Evolutionary conservation across 2,113 vertebrate species (phyloP).

Genomic region (Oophaga pumilio): DNA sequence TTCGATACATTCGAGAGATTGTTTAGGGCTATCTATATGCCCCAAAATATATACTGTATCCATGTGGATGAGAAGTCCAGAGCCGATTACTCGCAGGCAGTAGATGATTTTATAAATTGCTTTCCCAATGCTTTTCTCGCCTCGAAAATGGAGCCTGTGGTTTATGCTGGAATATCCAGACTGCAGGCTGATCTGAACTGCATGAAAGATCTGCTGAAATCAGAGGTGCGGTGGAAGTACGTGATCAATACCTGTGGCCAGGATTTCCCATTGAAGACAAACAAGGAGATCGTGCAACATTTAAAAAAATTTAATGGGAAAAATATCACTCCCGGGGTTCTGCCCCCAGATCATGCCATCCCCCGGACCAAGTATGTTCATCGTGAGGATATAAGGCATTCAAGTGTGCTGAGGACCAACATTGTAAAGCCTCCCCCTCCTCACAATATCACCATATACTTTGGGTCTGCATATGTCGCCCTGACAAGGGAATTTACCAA

Average conservation of each 20-base stretch:
- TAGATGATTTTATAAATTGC: slow-evolving; percentile 62
- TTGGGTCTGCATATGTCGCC: slow-evolving; percentile 72
- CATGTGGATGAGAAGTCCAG: slow-evolving; percentile 69
- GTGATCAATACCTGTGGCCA: slow-evolving; percentile 72
- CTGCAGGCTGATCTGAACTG: slow-evolving; percentile 70
- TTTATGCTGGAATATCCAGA: slow-evolving; percentile 63
- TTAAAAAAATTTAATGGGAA: slow-evolving; percentile 67
- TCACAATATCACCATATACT: slow-evolving; percentile 70
- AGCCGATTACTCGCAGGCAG: slow-evolving; percentile 11
- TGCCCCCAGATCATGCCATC: slow-evolving; percentile 56
- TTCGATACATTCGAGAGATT: slow-evolving; percentile 67
- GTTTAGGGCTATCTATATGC: slow-evolving; percentile 69
- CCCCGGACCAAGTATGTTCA: slow-evolving; percentile 64
- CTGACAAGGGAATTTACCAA: slow-evolving; percentile 67
- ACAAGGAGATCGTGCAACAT: slow-evolving; percentile 66
- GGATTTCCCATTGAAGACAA: slow-evolving; percentile 73
- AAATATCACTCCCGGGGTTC: slow-evolving; percentile 69
- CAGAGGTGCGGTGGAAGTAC: slow-evolving; percentile 63
- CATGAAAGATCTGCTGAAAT: slow-evolving; percentile 64
- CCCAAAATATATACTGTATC: slow-evolving; percentile 72
- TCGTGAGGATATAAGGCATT: slow-evolving; percentile 49
- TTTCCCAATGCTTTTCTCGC: slow-evolving; percentile 68
- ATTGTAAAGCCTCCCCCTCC: slow-evolving; percentile 65
- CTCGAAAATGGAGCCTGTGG: slow-evolving; percentile 62
- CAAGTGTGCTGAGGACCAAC: slow-evolving; percentile 56